These are phyloP conservation scores for Hydraecia micacea DNA, from an alignment of 2,888 invertebrate genomes.

Conservation along the genomic window DNA sequence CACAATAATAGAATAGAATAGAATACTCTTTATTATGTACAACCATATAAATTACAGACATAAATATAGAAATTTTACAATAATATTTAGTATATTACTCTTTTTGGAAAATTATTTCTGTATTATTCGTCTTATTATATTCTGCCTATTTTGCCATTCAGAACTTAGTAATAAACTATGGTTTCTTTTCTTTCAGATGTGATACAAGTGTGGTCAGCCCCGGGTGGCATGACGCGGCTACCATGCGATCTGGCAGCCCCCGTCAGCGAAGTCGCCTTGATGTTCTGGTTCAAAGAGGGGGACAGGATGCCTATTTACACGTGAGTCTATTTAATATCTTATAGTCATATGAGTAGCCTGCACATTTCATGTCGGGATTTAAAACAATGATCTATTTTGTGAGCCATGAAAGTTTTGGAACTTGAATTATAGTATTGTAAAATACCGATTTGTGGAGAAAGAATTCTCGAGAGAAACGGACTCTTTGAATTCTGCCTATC, in stretches of 20 bases:
- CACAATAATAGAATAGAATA: too few species aligned
- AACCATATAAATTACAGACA: too few species aligned
- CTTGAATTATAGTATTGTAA: neutral
- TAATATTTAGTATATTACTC: too few species aligned
- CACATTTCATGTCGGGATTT: too few species aligned
- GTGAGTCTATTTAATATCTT: slow-evolving; percentile 86
- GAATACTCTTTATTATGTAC: too few species aligned
- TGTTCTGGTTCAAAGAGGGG: slow-evolving; percentile 97
- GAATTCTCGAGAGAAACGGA: neutral
- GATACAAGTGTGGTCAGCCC: slow-evolving; percentile 92
- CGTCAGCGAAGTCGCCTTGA: slow-evolving; percentile 95
- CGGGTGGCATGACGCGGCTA: slow-evolving; percentile 93
- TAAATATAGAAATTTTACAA: too few species aligned
- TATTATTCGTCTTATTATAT: neutral
- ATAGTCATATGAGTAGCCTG: too few species aligned
- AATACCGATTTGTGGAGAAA: neutral
- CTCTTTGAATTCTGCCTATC: neutral
- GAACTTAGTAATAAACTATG: neutral
- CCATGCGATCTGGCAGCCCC: slow-evolving; percentile 95
- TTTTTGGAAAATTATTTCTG: too few species aligned
- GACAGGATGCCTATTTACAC: slow-evolving; percentile 96
- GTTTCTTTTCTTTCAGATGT: slow-evolving; percentile 74
- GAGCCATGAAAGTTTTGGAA: neutral
- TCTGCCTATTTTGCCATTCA: neutral
- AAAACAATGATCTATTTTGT: neutral